A percentile compares a stretch with the other conserved stretches of the same genome.
Conservation (phyloP, 2,888 invertebrate species). For the Phlogophora meticulosa region DNA sequence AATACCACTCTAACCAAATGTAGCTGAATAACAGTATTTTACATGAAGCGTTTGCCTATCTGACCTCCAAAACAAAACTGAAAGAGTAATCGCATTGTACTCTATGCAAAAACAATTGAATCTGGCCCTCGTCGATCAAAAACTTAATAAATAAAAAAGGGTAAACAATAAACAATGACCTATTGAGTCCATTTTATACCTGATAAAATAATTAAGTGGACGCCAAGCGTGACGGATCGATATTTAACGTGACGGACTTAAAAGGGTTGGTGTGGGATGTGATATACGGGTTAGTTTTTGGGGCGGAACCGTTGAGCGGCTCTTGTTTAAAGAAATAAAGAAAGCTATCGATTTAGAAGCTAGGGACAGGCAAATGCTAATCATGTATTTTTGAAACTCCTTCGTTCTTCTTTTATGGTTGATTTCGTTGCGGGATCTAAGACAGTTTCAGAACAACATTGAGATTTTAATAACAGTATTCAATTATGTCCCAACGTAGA, state of each 20-base stretch:
- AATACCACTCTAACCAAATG: no score
- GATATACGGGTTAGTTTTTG: slow-evolving; percentile 32
- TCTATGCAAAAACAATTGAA: slow-evolving; percentile 19
- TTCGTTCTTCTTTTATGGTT: no score
- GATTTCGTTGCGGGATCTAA: no score
- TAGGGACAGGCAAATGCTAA: no score
- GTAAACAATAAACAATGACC: slow-evolving; percentile 42
- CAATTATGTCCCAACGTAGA: background rate
- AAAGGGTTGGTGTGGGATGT: slow-evolving; percentile 64
- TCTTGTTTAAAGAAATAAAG: background rate
- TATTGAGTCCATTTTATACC: slow-evolving; percentile 57
- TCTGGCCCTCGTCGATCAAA: slow-evolving; percentile 20
- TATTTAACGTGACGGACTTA: slow-evolving; percentile 72
- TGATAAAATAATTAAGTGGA: slow-evolving; percentile 66
- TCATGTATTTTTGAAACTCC: no score
- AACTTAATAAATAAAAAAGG: slow-evolving; percentile 13
- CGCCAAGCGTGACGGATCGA: slow-evolving; percentile 73
- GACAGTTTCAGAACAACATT: no score
- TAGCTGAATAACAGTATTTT: no score
- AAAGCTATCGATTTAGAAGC: no score
- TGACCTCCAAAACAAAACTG: no score
- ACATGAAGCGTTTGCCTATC: no score
- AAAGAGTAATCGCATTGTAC: slow-evolving; percentile 1
- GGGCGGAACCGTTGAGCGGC: background rate
- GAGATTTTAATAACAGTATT: no score